Evolutionary conservation across 2,888 invertebrate genomes (phyloP).

Genomic region (Meganola albula): DNA sequence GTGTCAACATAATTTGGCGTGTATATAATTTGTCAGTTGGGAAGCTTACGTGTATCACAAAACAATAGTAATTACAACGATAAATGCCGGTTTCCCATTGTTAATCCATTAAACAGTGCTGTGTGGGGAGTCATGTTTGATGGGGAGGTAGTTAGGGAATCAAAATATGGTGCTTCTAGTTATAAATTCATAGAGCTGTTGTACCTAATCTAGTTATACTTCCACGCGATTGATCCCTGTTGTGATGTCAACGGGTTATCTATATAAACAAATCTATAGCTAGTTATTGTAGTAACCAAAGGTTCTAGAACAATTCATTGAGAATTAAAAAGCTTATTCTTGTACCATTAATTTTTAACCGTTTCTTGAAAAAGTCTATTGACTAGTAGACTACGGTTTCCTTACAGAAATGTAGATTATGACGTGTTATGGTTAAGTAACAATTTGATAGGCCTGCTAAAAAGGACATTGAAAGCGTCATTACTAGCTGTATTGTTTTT

Average conservation of each 20-base stretch:
- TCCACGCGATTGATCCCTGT: neutral
- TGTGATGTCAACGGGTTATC: neutral
- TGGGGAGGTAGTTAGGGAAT: conserved; percentile 18
- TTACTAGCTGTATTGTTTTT: too few species aligned
- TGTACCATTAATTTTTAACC: too few species aligned
- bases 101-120: conserved; percentile 31
- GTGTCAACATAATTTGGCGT: conserved; percentile 46
- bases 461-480: too few species aligned
- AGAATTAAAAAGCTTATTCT: too few species aligned
- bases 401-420: too few species aligned
- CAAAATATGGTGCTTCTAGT: conserved; percentile 18
- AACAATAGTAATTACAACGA: conserved; percentile 41
- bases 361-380: too few species aligned
- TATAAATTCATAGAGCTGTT: conserved; percentile 15
- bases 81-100: conserved; percentile 33
- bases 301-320: too few species aligned
- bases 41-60: conserved; percentile 36
- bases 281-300: too few species aligned
- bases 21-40: conserved; percentile 42
- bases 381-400: too few species aligned
- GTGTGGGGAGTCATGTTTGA: conserved; percentile 18
- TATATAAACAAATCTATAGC: neutral
- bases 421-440: too few species aligned
- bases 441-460: too few species aligned
- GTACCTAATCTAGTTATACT: conserved; percentile 1